A percentile compares a stretch with the other conserved stretches of the same genome.
Conservation (phyloP, 2,113 vertebrate genomes). For the Sceloporus undulatus region DNA sequence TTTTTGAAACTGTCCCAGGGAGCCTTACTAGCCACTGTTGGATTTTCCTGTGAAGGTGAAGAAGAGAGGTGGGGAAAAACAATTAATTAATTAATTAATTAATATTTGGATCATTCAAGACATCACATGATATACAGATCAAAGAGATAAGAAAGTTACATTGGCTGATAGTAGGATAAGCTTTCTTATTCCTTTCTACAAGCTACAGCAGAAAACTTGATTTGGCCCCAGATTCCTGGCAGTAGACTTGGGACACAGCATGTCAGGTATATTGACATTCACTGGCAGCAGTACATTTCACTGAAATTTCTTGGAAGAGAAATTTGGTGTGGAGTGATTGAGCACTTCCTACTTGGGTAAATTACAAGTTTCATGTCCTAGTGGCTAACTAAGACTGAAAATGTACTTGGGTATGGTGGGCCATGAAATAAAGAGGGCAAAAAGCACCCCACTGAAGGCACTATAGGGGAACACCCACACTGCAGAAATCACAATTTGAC, state of each 20-base stretch:
- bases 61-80: conserved; percentile 38
- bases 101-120: background rate
- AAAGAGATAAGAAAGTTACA: conserved; percentile 43
- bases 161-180: background rate
- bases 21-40: conserved; percentile 91
- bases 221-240: conserved; percentile 54
- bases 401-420: background rate
- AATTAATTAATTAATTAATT: conserved; percentile 4
- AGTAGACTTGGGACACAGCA: conserved; percentile 23
- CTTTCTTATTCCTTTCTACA: background rate
- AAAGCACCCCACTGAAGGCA: conserved; percentile 11
- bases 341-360: background rate
- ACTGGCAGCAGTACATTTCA: conserved; percentile 43
- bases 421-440: conserved; percentile 14
- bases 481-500: too few relatives aligned
- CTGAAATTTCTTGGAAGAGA: background rate
- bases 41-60: conserved; percentile 89
- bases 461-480: too few relatives aligned
- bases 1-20: conserved; percentile 98
- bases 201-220: conserved; percentile 51
- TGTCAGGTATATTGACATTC: conserved; percentile 40
- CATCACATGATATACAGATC: conserved; percentile 45
- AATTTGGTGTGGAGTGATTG: conserved; percentile 13
- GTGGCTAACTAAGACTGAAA: conserved; percentile 7
- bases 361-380: background rate